phyloP scores from a whole-genome alignment of 2,113 vertebrate genomes.

The Etheostoma cragini region DNA sequence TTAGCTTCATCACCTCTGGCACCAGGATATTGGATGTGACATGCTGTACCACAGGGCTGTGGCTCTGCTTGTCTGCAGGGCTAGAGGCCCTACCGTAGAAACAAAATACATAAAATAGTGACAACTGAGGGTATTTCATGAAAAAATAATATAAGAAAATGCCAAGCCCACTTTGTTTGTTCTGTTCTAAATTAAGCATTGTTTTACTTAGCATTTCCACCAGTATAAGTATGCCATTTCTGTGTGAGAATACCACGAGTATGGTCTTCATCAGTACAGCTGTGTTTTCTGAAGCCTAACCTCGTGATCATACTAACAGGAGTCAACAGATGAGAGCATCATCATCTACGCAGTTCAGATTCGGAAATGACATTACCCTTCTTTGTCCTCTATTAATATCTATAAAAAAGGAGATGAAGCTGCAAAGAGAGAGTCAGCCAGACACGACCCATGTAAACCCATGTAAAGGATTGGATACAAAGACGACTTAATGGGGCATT shows the following conservation, averaged over 20 bases:
- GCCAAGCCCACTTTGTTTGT: neutral
- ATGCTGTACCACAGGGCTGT: conserved; percentile 69
- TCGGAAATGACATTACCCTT: conserved; percentile 38
- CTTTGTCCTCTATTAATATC: conserved; percentile 21
- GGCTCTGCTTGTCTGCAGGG: conserved; percentile 61
- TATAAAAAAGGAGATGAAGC: conserved; percentile 18
- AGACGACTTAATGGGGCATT: neutral
- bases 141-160: conserved; percentile 31
- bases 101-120: conserved; percentile 22
- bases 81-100: conserved; percentile 21
- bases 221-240: too few species aligned
- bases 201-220: conserved; percentile 11
- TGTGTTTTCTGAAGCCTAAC: conserved; percentile 5
- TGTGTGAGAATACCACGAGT: neutral
- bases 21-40: conserved; percentile 79
- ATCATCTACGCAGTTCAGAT: conserved; percentile 21
- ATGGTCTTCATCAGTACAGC: conserved; percentile 12
- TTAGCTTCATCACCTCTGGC: conserved; percentile 83
- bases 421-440: conserved; percentile 4
- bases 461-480: too few species aligned
- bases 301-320: conserved; percentile 13
- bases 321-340: conserved; percentile 20
- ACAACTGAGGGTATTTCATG: conserved; percentile 49
- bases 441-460: neutral
- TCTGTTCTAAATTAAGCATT: conserved; percentile 20